Conservation (phyloP, 2,797 vertebrate species). For the Gadopsis bispinosus region DNA sequence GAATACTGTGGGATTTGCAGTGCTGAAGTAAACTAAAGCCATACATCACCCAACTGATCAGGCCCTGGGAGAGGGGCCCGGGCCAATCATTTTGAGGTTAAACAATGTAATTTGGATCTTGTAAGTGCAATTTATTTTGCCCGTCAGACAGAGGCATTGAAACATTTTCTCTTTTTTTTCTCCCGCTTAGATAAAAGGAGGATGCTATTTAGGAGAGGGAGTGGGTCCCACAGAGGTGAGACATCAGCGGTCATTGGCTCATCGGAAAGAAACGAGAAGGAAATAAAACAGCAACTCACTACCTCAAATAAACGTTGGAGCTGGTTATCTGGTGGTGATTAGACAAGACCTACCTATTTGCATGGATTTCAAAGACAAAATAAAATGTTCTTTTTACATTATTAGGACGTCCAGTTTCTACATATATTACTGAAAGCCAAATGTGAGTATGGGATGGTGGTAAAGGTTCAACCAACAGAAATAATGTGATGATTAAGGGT, state of each 20-base stretch:
- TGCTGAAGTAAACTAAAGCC: slow-evolving; percentile 92
- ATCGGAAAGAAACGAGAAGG: slow-evolving; percentile 40
- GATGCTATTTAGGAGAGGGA: slow-evolving; percentile 67
- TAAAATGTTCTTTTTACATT: neutral
- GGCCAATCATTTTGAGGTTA: slow-evolving; percentile 99
- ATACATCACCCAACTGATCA: slow-evolving; percentile 92
- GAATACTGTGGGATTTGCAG: slow-evolving; percentile 92
- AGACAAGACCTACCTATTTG: neutral
- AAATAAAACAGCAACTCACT: slow-evolving; percentile 45
- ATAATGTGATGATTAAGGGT: neutral
- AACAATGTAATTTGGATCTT: slow-evolving; percentile 90
- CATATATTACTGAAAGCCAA: neutral
- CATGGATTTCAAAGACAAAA: neutral
- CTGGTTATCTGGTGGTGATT: slow-evolving; percentile 10
- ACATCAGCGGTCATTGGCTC: slow-evolving; percentile 60
- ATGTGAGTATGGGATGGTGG: neutral
- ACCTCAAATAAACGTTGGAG: slow-evolving; percentile 30
- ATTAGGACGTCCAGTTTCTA: neutral
- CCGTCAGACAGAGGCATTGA: slow-evolving; percentile 80
- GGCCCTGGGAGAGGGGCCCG: slow-evolving; percentile 87
- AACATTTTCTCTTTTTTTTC: slow-evolving; percentile 77
- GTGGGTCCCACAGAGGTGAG: slow-evolving; percentile 62
- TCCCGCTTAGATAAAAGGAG: slow-evolving; percentile 68
- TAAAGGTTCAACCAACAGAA: neutral
- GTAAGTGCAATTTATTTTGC: slow-evolving; percentile 87